Conservation (phyloP, 2,797 vertebrate genomes). For the Mionectes olivaceus region DNA sequence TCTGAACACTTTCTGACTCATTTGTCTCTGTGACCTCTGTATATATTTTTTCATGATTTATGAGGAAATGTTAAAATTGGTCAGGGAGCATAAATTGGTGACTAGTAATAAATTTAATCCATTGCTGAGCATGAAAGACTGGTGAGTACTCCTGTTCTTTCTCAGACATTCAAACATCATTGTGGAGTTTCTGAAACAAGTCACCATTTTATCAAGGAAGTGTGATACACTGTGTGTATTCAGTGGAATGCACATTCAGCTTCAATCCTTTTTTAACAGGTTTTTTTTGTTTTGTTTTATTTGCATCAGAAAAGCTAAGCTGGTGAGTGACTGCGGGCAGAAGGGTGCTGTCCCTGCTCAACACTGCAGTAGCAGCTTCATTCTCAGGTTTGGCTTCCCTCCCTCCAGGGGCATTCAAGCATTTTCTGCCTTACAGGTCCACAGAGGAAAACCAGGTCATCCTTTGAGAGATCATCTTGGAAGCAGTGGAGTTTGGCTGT, state of each 20-base stretch:
- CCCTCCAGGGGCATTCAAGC: rapidly evolving
- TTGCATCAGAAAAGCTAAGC: not conserved
- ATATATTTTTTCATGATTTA: not conserved
- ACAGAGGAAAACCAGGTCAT: not conserved
- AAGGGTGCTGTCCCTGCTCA: not conserved
- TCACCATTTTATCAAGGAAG: not conserved
- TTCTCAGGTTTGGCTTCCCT: not conserved
- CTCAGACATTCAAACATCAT: not conserved
- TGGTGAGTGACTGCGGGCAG: not conserved
- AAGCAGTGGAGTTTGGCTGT: not conserved
- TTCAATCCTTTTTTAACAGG: not conserved
- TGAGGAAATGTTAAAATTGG: not conserved
- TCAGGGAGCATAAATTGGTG: not conserved
- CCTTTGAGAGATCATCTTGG: not conserved
- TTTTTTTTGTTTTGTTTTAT: not conserved
- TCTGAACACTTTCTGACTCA: not conserved
- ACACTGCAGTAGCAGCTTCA: not conserved
- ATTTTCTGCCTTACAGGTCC: not conserved
- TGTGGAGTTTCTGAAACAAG: not conserved
- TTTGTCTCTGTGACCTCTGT: not conserved
- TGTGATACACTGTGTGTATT: not conserved
- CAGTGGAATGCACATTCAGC: not conserved
- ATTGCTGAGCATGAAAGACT: not conserved
- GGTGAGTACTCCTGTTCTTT: not conserved
- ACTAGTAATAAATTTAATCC: not conserved